Evolutionary conservation across 2,113 vertebrate genomes (phyloP).

Genomic region (Tamias sibiricus): DNA sequence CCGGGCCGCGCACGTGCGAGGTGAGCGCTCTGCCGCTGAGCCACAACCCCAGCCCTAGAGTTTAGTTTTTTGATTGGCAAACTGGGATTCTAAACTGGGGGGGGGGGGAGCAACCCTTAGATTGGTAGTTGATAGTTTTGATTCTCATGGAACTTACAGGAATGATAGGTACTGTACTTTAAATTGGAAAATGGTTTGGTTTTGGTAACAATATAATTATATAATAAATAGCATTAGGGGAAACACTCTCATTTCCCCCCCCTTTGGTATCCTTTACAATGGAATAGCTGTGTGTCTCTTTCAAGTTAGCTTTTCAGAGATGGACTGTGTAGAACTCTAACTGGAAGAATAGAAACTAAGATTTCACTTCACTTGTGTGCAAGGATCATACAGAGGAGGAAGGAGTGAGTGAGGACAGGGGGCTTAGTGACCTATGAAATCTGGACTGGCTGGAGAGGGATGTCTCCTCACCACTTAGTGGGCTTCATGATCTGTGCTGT

Average conservation of each 20-base stretch:
- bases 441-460: background rate
- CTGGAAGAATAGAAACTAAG: background rate
- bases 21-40: no score
- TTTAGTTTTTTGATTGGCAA: background rate
- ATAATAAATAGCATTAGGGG: background rate
- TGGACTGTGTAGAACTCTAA: background rate
- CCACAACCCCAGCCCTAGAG: no score
- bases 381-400: background rate
- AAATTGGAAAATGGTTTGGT: background rate
- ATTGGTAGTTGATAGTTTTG: background rate
- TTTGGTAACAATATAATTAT: background rate
- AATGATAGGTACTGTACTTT: background rate
- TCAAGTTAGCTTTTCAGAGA: constrained; percentile 24
- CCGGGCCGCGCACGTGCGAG: no score
- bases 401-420: background rate
- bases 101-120: background rate
- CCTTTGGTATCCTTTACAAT: background rate
- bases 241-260: background rate
- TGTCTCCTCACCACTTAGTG: background rate
- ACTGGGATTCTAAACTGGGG: background rate
- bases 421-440: background rate
- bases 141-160: background rate
- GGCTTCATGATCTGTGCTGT: background rate
- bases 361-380: background rate
- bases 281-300: background rate